Evolutionary conservation across 2,888 invertebrate species (phyloP), one percentile per base, ranked within the genome.

Genomic region (Epinotia bilunana): DNA sequence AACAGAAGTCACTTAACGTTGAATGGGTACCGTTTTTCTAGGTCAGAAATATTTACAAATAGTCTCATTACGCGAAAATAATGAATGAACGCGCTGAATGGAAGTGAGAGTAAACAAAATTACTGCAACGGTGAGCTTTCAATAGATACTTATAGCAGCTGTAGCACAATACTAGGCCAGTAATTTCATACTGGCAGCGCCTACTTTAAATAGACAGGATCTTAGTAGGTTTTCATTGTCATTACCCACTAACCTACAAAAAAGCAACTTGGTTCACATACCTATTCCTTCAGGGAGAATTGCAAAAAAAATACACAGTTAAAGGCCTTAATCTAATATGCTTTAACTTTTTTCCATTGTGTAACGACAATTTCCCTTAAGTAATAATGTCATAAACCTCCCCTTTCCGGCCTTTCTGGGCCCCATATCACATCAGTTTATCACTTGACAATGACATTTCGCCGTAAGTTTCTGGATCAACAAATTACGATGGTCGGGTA

Each of bases 41-140:
- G 53, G 53, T 67, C 39, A 61, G 60, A 73, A 72, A 72, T 64
- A 65, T 65, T 61, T 73, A 39, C 55, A 58, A 64, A 64, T 64
- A 69, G 57, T 39, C 28, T 73, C 63, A 73, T 73, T 73, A 73
- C 49, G 65, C 72, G 49, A 53, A 57, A 53, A 33, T 71, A 71
- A 65, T 53, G 60, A 73, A 73, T 73, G 65, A 58, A 60, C 49
- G 23, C 58, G 5, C 9, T 67, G 73, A 73, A 73, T 73, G 65
- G 65, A 73, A 73, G 73, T 67, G 73, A 67, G 73, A 73, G 72
- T 73, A 65, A 72, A 72, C 49, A 57, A 57, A 73, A 60, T 67
- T 72, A 43, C 55, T 49, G 61, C 43, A 61, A 57, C 18, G 60
- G 58, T 53, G 60, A 67, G 65, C 60, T 53, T 73, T 61, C 49